Conservation (phyloP, 2,797 vertebrate genomes). For the Poliocrania exsul region DNA sequence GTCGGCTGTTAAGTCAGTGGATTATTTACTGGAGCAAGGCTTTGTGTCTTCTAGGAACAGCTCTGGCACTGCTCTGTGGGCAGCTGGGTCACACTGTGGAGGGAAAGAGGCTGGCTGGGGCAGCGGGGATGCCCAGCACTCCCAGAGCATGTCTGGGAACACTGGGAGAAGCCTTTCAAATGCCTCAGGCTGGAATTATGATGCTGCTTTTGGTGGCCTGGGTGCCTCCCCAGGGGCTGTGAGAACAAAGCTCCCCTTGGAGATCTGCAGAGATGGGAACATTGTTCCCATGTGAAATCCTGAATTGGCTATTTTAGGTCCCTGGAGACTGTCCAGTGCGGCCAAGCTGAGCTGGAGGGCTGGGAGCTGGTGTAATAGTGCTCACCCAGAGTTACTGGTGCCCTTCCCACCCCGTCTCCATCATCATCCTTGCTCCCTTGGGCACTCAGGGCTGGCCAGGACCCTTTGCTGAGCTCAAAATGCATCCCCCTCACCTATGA, state of each 20-base stretch:
- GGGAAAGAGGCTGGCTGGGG: background rate
- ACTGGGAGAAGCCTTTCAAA: background rate
- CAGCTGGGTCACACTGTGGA: rapidly evolving
- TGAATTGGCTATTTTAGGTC: conserved; percentile 29
- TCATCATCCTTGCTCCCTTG: background rate
- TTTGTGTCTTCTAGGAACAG: conserved; percentile 4
- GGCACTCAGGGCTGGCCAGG: background rate
- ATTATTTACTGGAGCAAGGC: background rate
- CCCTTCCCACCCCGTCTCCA: background rate
- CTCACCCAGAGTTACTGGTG: background rate
- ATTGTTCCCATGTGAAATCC: conserved; percentile 22
- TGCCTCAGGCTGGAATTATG: background rate
- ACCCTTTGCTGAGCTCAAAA: background rate
- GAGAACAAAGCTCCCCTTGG: conserved; percentile 18
- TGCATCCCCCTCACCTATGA: too few species aligned
- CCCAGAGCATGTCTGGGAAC: background rate
- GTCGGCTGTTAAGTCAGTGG: rapidly evolving
- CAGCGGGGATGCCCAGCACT: rapidly evolving
- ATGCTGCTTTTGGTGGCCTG: background rate
- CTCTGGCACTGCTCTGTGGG: rapidly evolving
- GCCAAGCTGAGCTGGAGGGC: background rate
- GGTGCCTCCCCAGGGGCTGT: background rate
- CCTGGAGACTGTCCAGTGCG: background rate
- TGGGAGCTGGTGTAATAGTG: background rate
- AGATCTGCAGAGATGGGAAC: background rate